Conservation (phyloP, 2,797 vertebrate species). For the Micromesistius poutassou region DNA sequence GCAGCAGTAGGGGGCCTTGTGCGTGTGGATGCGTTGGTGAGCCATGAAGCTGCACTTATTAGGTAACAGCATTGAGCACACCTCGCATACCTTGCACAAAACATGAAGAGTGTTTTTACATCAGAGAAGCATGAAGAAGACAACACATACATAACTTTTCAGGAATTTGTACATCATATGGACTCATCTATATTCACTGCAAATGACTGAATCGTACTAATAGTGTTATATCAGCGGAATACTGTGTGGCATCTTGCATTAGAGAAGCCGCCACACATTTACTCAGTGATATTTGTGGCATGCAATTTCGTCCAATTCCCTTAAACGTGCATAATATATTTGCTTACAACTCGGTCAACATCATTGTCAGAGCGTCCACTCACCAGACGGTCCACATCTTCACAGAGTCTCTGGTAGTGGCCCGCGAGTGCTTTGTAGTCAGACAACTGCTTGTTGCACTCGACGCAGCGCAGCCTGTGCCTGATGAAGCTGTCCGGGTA, state of each 20-base stretch:
- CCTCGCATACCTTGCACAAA: slow-evolving; percentile 79
- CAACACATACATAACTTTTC: not conserved
- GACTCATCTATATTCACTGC: not conserved
- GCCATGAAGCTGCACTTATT: slow-evolving; percentile 94
- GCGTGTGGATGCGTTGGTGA: slow-evolving; percentile 88
- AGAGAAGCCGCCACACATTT: not conserved
- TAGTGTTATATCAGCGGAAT: not conserved
- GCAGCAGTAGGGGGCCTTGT: slow-evolving; percentile 94
- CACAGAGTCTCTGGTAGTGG: slow-evolving; percentile 88
- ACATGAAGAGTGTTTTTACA: not conserved
- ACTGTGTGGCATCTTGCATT: no score
- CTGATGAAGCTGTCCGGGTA: slow-evolving; percentile 82
- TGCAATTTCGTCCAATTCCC: not conserved
- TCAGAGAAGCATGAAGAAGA: not conserved
- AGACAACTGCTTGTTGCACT: slow-evolving; percentile 88
- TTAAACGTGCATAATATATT: not conserved
- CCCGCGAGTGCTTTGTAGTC: slow-evolving; percentile 85
- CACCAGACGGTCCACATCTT: slow-evolving; percentile 87
- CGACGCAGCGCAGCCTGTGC: slow-evolving; percentile 84
- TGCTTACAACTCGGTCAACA: not conserved
- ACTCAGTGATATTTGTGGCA: not conserved
- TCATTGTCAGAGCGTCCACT: slow-evolving; percentile 53
- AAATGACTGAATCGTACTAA: not conserved
- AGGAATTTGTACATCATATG: not conserved
- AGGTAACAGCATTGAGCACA: slow-evolving; percentile 93